Conservation (phyloP, 2,797 vertebrate genomes). For the Setipinna tenuifilis region DNA sequence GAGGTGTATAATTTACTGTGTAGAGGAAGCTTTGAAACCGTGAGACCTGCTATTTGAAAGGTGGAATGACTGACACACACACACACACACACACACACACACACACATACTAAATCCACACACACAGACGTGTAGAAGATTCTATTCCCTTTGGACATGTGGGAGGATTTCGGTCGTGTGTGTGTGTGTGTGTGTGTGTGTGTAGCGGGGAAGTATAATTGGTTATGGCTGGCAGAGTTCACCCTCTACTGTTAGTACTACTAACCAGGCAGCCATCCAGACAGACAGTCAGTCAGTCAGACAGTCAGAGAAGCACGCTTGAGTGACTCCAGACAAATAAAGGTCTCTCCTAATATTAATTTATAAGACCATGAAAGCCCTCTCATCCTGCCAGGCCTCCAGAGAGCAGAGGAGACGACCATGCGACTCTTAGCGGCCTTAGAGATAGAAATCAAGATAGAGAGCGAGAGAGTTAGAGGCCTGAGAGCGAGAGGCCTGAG, state of each 20-base stretch:
- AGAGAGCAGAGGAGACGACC: neutral
- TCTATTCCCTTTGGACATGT: too few species aligned
- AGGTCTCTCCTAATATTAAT: neutral
- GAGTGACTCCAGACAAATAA: neutral
- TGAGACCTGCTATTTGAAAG: too few species aligned
- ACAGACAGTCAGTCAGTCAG: neutral
- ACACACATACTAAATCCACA: too few species aligned
- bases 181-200: neutral
- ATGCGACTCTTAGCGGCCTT: neutral
- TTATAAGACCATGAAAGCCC: neutral
- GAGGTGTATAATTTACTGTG: neutral
- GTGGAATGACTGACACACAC: too few species aligned
- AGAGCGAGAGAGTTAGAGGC: too few species aligned
- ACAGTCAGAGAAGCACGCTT: neutral
- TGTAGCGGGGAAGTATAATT: constrained; percentile 6
- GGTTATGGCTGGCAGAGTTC: constrained; percentile 7
- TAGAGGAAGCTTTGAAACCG: neutral
- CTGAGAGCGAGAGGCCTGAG: too few species aligned
- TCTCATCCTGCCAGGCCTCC: neutral
- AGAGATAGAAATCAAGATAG: too few species aligned
- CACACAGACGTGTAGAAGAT: too few species aligned
- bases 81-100: too few species aligned
- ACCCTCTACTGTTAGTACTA: neutral
- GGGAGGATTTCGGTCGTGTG: neutral
- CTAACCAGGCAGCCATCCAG: neutral